Base-by-base conservation (phyloP, 2,113 vertebrate species). In the Cariama cristata region DNA sequence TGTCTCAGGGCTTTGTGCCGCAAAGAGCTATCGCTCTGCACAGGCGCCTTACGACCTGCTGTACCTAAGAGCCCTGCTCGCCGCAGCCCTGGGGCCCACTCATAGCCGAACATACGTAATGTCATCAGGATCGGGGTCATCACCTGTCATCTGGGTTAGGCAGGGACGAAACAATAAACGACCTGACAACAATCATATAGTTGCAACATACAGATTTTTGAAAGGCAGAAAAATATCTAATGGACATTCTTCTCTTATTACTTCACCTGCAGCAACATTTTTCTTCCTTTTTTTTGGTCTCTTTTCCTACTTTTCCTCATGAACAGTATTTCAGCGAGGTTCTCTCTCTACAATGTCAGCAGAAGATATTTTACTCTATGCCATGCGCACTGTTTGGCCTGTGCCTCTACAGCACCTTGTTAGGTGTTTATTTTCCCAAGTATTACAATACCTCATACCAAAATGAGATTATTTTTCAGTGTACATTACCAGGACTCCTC, bases 11-110 rank as follows among this genome's bases (percentile, higher is more conserved):
- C 38, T 67, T 59, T 28, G 8, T 14, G 32, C 47, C 50, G 56
- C 50, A 11, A 50, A 52, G 38, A 66, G 9, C 44, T 1, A 0
- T 12, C 45, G 38, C 22, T 4, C 13, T 4, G 28, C 16, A n/a
- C 15, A 30, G 6, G 60, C 9, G 44, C 17, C 6, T 38, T 22
- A 47, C 1, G 23, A 20, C 3, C 9, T 5, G 1, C 23, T 6
- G 40, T 14, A 32, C 15, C 20, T 40, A 47, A 5, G 5, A 69
- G 40, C 19, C n/a, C 52, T 27, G n/a, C 27, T 4, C 33, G 14
- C 13, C 49, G 30, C 0, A 4, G 66, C 56, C 44, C 33, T 1
- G 2, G 15, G 47, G 18, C 27, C 55, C n/a, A 42, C 27, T 63
- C 52, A 4, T 23, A 62, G 3, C 40, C 45, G 12, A 11, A 50